Conservation (phyloP, 2,797 vertebrate genomes). For the Neosilurus mollespiculum region DNA sequence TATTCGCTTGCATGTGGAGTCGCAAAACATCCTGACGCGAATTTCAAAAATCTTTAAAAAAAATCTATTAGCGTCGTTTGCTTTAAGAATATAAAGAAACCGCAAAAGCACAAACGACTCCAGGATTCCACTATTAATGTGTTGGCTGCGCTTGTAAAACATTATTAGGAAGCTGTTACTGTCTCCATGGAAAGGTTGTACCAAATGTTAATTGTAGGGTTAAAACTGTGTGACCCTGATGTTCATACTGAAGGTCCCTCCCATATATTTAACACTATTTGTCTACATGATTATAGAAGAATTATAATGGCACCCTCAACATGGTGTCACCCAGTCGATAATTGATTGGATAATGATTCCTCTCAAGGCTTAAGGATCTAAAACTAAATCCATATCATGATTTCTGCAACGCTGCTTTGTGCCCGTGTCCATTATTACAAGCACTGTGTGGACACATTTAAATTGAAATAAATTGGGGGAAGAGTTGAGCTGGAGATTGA, state of each 20-base stretch:
- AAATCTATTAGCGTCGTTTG: too few relatives aligned
- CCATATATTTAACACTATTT: neutral
- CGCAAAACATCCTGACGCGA: too few relatives aligned
- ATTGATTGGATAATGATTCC: neutral
- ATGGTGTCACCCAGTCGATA: neutral
- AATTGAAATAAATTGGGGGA: too few relatives aligned
- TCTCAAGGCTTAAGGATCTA: neutral
- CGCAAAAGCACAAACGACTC: neutral
- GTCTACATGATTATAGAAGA: neutral
- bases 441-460: too few relatives aligned
- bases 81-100: neutral
- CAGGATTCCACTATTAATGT: neutral
- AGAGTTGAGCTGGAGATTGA: too few relatives aligned
- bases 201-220: neutral
- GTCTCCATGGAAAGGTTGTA: neutral
- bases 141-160: neutral
- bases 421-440: neutral
- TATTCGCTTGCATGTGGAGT: too few relatives aligned
- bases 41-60: too few relatives aligned
- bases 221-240: neutral
- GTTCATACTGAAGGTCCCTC: neutral
- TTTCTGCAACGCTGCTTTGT: neutral
- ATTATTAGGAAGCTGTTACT: neutral
- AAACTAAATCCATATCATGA: too few relatives aligned
- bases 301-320: neutral